These are phyloP conservation scores for Drosophila yakuba DNA, from an alignment of 1,140 invertebrate genomes.

Conservation along the genomic window DNA sequence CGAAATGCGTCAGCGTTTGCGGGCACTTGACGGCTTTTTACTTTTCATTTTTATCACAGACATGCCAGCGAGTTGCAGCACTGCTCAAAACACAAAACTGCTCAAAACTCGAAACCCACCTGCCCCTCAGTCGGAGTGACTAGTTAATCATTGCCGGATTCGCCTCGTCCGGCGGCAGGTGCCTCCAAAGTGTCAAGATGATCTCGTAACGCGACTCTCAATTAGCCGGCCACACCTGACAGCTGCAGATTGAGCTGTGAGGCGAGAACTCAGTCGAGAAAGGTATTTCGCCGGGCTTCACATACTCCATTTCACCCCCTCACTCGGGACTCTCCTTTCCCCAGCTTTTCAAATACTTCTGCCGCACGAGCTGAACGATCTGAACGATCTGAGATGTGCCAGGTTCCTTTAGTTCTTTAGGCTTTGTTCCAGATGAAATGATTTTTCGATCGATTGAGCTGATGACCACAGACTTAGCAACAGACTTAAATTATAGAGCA, in stretches of 20 bases:
- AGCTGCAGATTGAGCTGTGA: slow-evolving; percentile 51
- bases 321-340: background rate
- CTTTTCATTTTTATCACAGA: slow-evolving; percentile 37
- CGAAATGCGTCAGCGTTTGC: slow-evolving; percentile 50
- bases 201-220: slow-evolving; percentile 54
- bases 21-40: slow-evolving; percentile 24
- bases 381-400: slow-evolving; percentile 4
- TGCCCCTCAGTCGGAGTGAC: slow-evolving; percentile 26
- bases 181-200: slow-evolving; percentile 45
- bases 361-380: slow-evolving; percentile 22
- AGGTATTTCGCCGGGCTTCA: slow-evolving; percentile 39
- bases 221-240: slow-evolving; percentile 51
- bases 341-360: slow-evolving; percentile 24
- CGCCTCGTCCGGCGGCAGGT: slow-evolving; percentile 42
- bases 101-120: background rate
- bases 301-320: slow-evolving; percentile 13
- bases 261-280: slow-evolving; percentile 13
- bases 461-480: too few species aligned
- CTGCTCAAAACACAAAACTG: background rate
- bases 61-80: slow-evolving; percentile 19
- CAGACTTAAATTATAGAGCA: too few species aligned
- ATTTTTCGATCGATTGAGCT: background rate
- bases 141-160: slow-evolving; percentile 43
- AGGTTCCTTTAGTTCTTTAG: background rate
- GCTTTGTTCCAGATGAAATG: background rate